These are phyloP conservation scores for Drosophila lacteicornis DNA, from an alignment of 1,140 invertebrate genomes.

Conservation along the genomic window DNA sequence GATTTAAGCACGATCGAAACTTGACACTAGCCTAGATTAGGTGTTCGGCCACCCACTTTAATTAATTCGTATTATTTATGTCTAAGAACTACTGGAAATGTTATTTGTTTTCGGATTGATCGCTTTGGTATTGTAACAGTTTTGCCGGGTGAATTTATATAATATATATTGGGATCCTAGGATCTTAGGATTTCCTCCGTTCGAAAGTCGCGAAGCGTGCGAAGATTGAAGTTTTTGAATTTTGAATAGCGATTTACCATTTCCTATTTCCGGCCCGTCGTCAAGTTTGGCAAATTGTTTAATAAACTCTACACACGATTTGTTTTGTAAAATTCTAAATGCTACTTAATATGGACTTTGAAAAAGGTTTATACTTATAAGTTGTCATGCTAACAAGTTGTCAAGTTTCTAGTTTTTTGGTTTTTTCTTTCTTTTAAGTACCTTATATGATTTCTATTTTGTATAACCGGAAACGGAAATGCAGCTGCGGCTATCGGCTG, in stretches of 20 bases:
- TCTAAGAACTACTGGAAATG: constrained; percentile 74
- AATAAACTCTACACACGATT: constrained; percentile 66
- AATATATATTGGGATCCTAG: constrained; percentile 17
- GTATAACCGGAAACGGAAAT: constrained; percentile 50
- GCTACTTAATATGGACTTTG: constrained; percentile 79
- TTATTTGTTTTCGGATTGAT: constrained; percentile 42
- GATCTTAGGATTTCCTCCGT: constrained; percentile 15
- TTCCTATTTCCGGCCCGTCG: constrained; percentile 27
- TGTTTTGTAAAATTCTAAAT: constrained; percentile 66
- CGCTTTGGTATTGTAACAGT: constrained; percentile 18
- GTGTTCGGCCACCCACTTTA: constrained; percentile 1
- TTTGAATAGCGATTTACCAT: constrained; percentile 25
- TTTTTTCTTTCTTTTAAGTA: constrained; percentile 15
- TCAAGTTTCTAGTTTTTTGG: constrained; percentile 7
- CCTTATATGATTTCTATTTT: constrained; percentile 43
- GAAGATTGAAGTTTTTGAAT: constrained; percentile 32
- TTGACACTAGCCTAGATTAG: constrained; percentile 52
- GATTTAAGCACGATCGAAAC: constrained; percentile 50
- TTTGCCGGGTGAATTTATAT: constrained; percentile 18
- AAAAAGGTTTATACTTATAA: constrained; percentile 59
- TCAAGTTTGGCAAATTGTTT: constrained; percentile 70
- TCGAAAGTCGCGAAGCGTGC: constrained; percentile 60
- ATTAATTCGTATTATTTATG: constrained; percentile 33
- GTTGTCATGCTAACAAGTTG: constrained; percentile 15
- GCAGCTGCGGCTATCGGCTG: constrained; percentile 27